Conservation (phyloP, 2,888 invertebrate species). For the Auanema freiburgensis region DNA sequence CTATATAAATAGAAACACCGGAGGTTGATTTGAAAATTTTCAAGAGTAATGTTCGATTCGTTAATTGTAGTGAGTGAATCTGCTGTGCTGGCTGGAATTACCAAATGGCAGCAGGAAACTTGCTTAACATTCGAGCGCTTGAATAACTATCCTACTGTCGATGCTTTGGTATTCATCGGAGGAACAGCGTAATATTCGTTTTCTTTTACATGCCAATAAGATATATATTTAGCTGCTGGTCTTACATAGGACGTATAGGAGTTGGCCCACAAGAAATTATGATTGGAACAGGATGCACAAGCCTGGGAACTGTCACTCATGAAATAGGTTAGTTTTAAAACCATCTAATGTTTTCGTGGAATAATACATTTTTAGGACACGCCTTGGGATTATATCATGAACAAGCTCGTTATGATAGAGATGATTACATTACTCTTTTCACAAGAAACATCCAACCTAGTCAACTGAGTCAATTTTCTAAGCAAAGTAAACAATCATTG, state of each 20-base stretch:
- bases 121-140: slow-evolving; percentile 49
- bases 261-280: slow-evolving; percentile 49
- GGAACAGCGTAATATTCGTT: slow-evolving; percentile 38
- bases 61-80: slow-evolving; percentile 36
- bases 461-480: slow-evolving; percentile 50
- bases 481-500: slow-evolving; percentile 43
- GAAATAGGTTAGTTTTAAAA: slow-evolving; percentile 49
- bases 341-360: neutral
- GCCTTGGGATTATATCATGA: slow-evolving; percentile 62
- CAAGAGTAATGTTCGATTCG: neutral
- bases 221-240: slow-evolving; percentile 49
- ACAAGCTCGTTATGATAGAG: slow-evolving; percentile 58
- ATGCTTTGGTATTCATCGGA: slow-evolving; percentile 37
- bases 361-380: slow-evolving; percentile 43
- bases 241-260: slow-evolving; percentile 51
- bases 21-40: slow-evolving; percentile 26
- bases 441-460: slow-evolving; percentile 44
- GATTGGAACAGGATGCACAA: slow-evolving; percentile 59
- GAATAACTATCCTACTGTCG: slow-evolving; percentile 12
- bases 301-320: slow-evolving; percentile 56
- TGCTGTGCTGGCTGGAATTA: slow-evolving; percentile 49
- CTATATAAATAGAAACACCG: slow-evolving; percentile 41
- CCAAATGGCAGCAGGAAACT: slow-evolving; percentile 50
- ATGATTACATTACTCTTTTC: slow-evolving; percentile 49
- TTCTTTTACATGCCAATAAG: slow-evolving; percentile 5